These are phyloP conservation scores for Kryptolebias marmoratus DNA, from an alignment of 2,113 vertebrate genomes.

Conservation along the genomic window DNA sequence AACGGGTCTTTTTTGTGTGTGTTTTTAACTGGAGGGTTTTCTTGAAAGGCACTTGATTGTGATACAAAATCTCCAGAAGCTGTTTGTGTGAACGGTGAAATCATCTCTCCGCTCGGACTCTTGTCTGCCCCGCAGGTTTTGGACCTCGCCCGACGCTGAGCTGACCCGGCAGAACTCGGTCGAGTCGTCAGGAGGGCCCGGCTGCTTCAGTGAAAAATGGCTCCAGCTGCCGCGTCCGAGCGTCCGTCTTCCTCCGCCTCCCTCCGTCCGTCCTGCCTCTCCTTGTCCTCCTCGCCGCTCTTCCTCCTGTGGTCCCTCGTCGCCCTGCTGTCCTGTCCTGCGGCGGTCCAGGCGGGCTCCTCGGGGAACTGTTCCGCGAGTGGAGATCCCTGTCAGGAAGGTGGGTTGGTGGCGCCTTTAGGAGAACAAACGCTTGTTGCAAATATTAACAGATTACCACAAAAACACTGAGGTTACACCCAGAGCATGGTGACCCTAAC, in stretches of 20 bases:
- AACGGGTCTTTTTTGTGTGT: too few species aligned
- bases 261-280: constrained; percentile 12
- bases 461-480: too few species aligned
- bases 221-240: constrained; percentile 48
- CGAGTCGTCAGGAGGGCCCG: constrained; percentile 25
- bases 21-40: too few species aligned
- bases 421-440: neutral
- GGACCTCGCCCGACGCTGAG: constrained; percentile 4
- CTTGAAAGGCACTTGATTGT: neutral
- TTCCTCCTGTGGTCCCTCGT: constrained; percentile 51
- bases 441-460: too few species aligned
- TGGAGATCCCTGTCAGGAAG: constrained; percentile 78
- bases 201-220: constrained; percentile 41
- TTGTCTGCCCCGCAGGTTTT: constrained; percentile 34
- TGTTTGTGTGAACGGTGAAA: neutral
- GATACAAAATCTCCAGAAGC: neutral
- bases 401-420: constrained; percentile 39
- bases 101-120: neutral
- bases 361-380: constrained; percentile 65
- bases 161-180: constrained; percentile 18
- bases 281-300: constrained; percentile 27
- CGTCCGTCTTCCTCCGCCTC: constrained; percentile 21
- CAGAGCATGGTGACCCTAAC: too few species aligned
- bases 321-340: constrained; percentile 59
- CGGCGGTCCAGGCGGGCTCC: constrained; percentile 43